Conservation (phyloP, 1,140 invertebrate genomes). For the Drosophila tani region DNA sequence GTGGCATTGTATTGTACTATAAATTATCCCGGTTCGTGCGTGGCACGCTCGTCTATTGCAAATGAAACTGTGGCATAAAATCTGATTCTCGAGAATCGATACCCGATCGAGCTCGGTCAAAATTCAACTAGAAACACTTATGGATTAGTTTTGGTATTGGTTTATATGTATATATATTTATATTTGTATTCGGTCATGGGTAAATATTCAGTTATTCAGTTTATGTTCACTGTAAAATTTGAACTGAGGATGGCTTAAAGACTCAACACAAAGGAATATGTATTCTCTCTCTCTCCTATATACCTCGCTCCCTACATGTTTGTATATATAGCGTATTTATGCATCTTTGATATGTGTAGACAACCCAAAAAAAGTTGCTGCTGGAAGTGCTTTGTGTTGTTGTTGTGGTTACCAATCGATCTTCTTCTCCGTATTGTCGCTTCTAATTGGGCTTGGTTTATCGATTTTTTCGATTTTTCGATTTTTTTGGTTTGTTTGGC, state of each 20-base stretch:
- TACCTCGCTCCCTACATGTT: constrained; percentile 25
- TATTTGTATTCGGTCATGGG: constrained; percentile 61
- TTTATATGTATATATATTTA: constrained; percentile 68
- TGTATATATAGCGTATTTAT: constrained; percentile 34
- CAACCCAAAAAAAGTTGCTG: constrained; percentile 80
- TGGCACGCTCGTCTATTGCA: constrained; percentile 81
- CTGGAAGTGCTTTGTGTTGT: constrained; percentile 75
- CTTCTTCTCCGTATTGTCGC: constrained; percentile 63
- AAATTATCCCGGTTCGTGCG: constrained; percentile 85
- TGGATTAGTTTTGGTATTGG: constrained; percentile 68
- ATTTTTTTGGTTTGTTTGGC: constrained; percentile 38
- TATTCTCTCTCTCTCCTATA: constrained; percentile 31
- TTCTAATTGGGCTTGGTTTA: constrained; percentile 72
- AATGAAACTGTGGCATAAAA: constrained; percentile 79
- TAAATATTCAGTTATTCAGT: constrained; percentile 60
- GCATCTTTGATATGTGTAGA: constrained; percentile 83
- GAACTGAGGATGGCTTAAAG: constrained; percentile 84
- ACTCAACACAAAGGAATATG: constrained; percentile 61
- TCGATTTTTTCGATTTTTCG: constrained; percentile 3
- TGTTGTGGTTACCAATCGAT: constrained; percentile 56
- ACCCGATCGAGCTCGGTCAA: constrained; percentile 31
- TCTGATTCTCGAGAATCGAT: constrained; percentile 37
- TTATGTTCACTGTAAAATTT: constrained; percentile 67
- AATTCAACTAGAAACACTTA: constrained; percentile 76
- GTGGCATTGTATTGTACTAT: constrained; percentile 85